Conservation (phyloP, 64 coral and sea anemone genomes). For the Orbicella faveolata region DNA sequence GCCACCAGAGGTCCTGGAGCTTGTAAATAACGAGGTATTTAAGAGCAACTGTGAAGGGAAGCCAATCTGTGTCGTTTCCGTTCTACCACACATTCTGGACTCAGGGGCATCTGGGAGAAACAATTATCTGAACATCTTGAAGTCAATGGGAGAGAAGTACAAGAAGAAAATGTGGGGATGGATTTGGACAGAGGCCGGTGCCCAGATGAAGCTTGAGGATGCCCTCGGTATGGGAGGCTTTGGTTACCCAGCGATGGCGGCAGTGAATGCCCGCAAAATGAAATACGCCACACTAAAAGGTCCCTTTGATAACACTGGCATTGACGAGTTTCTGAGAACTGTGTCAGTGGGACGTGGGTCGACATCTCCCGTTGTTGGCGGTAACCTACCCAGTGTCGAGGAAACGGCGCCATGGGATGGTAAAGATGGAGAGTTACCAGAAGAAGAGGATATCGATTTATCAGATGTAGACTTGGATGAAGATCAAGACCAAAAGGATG, state of each 20-base stretch:
- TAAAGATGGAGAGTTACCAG: conserved; percentile 93
- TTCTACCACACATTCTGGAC: conserved; percentile 92
- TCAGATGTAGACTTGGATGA: conserved; percentile 97
- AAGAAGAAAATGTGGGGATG: conserved; percentile 96
- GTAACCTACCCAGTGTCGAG: conserved; percentile 60
- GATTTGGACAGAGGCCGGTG: conserved; percentile 94
- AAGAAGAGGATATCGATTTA: conserved; percentile 93
- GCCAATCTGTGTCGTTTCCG: conserved; percentile 87
- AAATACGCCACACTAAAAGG: conserved; percentile 79
- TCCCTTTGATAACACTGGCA: conserved; percentile 87
- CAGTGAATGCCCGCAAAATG: conserved; percentile 87
- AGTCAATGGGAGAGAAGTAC: conserved; percentile 96
- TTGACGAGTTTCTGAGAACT: conserved; percentile 91
- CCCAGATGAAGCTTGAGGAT: conserved; percentile 87
- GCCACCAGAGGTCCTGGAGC: conserved; percentile 78
- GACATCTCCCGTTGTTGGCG: conserved; percentile 70
- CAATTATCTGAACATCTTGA: conserved; percentile 81
- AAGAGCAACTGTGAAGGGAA: conserved; percentile 82
- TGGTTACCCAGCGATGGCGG: conserved; percentile 94
- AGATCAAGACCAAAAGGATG: conserved; percentile 68
- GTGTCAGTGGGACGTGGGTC: conserved; percentile 91
- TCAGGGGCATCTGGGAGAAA: conserved; percentile 91
- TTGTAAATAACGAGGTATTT: conserved; percentile 54
- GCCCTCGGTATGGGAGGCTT: conserved; percentile 91
- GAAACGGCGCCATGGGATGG: conserved; percentile 86